Evolutionary conservation across 2,113 vertebrate species (phyloP).

Genomic region (Myiozetetes cayanensis): DNA sequence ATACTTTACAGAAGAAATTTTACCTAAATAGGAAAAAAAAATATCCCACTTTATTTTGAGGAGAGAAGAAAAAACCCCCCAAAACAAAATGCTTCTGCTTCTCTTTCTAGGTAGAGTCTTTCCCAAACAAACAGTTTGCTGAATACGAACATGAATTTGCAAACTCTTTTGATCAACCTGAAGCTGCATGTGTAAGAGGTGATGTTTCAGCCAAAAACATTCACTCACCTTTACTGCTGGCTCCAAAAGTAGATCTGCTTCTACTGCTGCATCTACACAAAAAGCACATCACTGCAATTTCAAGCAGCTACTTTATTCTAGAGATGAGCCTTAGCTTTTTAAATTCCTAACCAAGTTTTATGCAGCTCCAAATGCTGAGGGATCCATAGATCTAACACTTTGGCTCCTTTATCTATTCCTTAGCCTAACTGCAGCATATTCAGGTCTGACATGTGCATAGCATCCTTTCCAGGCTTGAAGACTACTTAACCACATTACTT

Average conservation of each 20-base stretch:
- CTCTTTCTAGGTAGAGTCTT: conserved; percentile 59
- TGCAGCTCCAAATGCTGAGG: background rate
- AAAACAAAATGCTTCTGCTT: conserved; percentile 43
- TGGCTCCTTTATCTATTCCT: background rate
- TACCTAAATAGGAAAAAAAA: background rate
- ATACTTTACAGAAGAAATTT: background rate
- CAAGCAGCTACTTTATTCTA: background rate
- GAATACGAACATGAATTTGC: conserved; percentile 32
- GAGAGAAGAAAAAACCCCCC: background rate
- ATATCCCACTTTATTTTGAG: background rate
- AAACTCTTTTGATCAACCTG: conserved; percentile 47
- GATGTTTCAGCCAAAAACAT: conserved; percentile 36
- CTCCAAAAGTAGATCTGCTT: conserved; percentile 37
- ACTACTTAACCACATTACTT: background rate
- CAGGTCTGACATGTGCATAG: background rate
- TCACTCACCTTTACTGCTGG: conserved; percentile 1
- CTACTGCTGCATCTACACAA: background rate
- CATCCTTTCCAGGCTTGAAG: background rate
- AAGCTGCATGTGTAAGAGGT: conserved; percentile 44
- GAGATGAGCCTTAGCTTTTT: background rate
- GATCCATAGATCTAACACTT: conserved; percentile 16
- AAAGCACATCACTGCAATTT: background rate
- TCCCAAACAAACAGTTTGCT: conserved; percentile 15
- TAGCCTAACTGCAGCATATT: conserved; percentile 5
- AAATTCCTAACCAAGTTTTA: conserved; percentile 8